Base-by-base conservation (phyloP, 2,113 vertebrate species). In the Axis porcinus region DNA sequence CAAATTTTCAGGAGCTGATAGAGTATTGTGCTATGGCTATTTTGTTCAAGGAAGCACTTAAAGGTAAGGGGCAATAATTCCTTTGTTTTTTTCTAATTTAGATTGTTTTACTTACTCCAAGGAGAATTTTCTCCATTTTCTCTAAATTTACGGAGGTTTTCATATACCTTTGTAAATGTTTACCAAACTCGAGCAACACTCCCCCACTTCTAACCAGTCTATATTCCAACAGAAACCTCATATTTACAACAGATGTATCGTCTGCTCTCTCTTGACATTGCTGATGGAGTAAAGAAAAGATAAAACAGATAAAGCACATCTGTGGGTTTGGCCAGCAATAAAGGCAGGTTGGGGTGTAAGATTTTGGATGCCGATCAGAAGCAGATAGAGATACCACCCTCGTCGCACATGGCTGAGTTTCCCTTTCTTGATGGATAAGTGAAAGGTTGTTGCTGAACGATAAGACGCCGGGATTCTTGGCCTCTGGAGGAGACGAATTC, bases 291-390 rank as follows among this genome's bases (percentile, higher is more conserved):
- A 25, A 28, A 84, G 33, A 54, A 40, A 57, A 52, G 54, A 43
- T 57, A 23, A 36, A 47, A 6, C 15, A 40, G n/a, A 52, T 2
- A 36, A 4, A 5, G 3, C 9, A 0, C 0, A 0, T 28, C 27
- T 33, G 55, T 28, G 54, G 50, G 64, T 6, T 0, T 12, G 27
- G 43, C 15, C 16, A 8, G 54, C 36, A 1, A 5, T 0, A 28
- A 6, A 28, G 57, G 43, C n/a, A 43, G 28, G 2, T 2, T 27
- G 33, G 23, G 28, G 21, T 0, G 2, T 33, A 10, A 40, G 57
- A 2, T 79, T n/a, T 45, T 5, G 25, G 78, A 7, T 12, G 12
- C 10, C 33, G n/a, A 2, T 2, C n/a, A 25, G 43, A 21, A 79
- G 12, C 52, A 4, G 52, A 47, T 1, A 27, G 2, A 5, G 6